Conservation (phyloP, 2,113 vertebrate species). For the Xiphophorus maculatus region DNA sequence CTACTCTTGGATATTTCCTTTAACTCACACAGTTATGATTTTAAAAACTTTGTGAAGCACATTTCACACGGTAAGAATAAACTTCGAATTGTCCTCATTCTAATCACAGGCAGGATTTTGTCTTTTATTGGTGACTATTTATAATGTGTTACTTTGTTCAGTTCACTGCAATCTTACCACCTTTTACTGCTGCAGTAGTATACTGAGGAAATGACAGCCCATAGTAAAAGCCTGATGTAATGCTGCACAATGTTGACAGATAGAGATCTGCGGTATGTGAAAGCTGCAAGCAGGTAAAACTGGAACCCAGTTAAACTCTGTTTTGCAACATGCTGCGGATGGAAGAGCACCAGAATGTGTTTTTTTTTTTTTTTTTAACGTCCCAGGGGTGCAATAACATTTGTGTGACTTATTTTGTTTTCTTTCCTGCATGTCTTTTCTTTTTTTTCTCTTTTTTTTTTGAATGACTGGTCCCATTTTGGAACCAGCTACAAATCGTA, state of each 20-base stretch:
- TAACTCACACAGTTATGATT: background rate
- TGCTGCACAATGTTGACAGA: constrained; percentile 9
- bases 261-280: constrained; percentile 30
- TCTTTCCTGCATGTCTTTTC: constrained; percentile 27
- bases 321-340: background rate
- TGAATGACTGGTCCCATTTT: constrained; percentile 48
- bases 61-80: background rate
- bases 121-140: background rate
- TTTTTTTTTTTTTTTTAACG: constrained; percentile 20
- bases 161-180: background rate
- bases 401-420: constrained; percentile 57
- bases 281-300: constrained; percentile 29
- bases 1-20: background rate
- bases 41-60: background rate
- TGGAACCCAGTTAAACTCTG: constrained; percentile 10
- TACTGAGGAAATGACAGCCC: constrained; percentile 18
- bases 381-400: constrained; percentile 63
- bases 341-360: constrained; percentile 20
- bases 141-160: background rate
- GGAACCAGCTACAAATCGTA: constrained; percentile 34
- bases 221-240: constrained; percentile 1
- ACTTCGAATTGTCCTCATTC: background rate
- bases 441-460: constrained; percentile 5
- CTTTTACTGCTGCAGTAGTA: background rate
- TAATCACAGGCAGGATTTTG: background rate